Evolutionary conservation across 1,140 invertebrate species (phyloP).

Genomic region (Zaprionus inermis): DNA sequence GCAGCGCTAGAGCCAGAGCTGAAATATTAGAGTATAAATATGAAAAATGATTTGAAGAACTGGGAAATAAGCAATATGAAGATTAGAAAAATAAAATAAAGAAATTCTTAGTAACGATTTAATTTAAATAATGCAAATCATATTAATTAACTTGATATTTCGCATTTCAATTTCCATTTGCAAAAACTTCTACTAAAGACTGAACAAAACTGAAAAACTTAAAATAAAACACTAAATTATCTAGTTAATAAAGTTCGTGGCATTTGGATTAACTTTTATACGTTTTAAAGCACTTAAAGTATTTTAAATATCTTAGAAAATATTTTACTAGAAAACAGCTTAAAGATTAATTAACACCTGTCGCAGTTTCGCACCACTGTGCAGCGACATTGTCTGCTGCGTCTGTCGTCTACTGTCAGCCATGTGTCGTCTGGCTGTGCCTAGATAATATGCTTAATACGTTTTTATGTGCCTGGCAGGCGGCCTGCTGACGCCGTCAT

Average conservation of each 20-base stretch:
- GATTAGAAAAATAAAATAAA: background rate
- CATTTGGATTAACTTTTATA: no score
- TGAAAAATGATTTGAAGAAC: background rate
- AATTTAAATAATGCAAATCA: no score
- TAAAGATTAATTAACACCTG: background rate
- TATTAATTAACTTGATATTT: no score
- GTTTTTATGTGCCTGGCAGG: constrained; percentile 71
- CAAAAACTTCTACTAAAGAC: no score
- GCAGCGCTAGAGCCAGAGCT: background rate
- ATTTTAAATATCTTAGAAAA: no score
- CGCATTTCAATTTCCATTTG: no score
- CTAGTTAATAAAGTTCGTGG: no score
- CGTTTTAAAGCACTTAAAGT: no score
- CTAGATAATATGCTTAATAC: constrained; percentile 82
- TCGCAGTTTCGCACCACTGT: background rate
- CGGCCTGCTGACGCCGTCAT: constrained; percentile 3
- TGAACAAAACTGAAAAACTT: no score
- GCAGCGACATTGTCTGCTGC: background rate
- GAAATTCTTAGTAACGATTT: background rate
- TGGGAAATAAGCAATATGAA: background rate
- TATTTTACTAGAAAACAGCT: no score
- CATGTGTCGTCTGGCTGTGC: constrained; percentile 62
- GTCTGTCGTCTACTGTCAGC: constrained; percentile 32
- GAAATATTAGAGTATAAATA: background rate
- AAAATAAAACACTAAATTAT: no score